Evolutionary conservation across 2,888 invertebrate species (phyloP).

Genomic region (Drosophila anceps): DNA sequence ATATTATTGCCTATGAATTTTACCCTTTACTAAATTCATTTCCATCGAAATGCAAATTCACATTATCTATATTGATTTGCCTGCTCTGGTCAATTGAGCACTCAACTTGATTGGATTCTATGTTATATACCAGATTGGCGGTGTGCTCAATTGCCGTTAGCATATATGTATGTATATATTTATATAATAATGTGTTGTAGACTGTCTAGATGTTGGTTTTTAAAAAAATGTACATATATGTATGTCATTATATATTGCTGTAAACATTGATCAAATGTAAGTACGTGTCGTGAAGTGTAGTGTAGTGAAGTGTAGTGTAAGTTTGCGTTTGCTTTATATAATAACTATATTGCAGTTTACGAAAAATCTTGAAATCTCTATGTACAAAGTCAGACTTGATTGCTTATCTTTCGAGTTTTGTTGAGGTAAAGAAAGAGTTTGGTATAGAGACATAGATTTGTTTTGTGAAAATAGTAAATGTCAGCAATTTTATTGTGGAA

Average conservation of each 20-base stretch:
- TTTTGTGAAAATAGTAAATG: constrained; percentile 48
- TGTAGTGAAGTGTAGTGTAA: neutral
- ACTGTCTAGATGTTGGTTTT: constrained; percentile 13
- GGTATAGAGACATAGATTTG: constrained; percentile 58
- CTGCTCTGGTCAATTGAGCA: constrained; percentile 38
- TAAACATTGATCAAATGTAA: constrained; percentile 51
- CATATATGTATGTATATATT: constrained; percentile 3
- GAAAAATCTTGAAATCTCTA: constrained; percentile 73
- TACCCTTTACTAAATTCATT: constrained; percentile 66
- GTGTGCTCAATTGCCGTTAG: constrained; percentile 52
- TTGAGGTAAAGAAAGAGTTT: constrained; percentile 74
- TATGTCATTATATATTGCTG: constrained; percentile 35
- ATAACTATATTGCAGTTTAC: constrained; percentile 30
- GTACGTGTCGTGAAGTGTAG: constrained; percentile 11
- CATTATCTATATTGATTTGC: constrained; percentile 23
- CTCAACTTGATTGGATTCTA: constrained; percentile 41
- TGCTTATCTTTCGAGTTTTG: constrained; percentile 72
- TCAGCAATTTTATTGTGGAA: constrained; percentile 47
- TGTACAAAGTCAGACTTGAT: constrained; percentile 84
- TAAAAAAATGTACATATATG: constrained; percentile 20
- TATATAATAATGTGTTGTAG: constrained; percentile 10
- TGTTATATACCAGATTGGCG: constrained; percentile 39
- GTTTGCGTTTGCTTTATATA: neutral
- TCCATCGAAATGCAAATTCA: constrained; percentile 31
- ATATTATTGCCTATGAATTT: constrained; percentile 63